These are phyloP conservation scores for Drosophila ezoana DNA, from an alignment of 2,888 invertebrate genomes.

Conservation along the genomic window DNA sequence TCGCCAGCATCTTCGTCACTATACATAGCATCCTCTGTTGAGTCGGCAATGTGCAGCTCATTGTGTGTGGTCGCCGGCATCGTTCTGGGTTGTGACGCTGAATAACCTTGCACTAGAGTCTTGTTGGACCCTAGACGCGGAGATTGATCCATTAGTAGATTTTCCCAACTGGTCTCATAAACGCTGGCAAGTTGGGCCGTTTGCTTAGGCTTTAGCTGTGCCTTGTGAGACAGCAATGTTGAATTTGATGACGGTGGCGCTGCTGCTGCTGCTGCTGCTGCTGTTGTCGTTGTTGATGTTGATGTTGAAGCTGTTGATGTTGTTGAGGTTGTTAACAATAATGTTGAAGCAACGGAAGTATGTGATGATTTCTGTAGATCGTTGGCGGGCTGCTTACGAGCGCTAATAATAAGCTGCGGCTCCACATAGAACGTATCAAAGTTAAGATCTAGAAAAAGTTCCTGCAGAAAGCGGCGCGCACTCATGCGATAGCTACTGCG, in stretches of 20 bases:
- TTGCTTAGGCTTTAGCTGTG: slow-evolving; percentile 83
- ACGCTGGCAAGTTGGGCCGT: slow-evolving; percentile 84
- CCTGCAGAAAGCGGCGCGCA: slow-evolving; percentile 95
- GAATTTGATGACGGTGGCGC: slow-evolving; percentile 8
- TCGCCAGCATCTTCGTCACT: slow-evolving; percentile 43
- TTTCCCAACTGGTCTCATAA: slow-evolving; percentile 85
- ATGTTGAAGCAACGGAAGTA: background rate
- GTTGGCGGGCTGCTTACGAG: slow-evolving; percentile 61
- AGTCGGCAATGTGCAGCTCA: slow-evolving; percentile 68
- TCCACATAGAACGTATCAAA: slow-evolving; percentile 88
- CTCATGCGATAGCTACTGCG: slow-evolving; percentile 92
- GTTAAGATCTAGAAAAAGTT: slow-evolving; percentile 94
- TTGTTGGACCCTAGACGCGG: slow-evolving; percentile 44
- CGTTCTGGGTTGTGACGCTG: background rate
- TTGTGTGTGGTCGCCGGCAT: slow-evolving; percentile 21
- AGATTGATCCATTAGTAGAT: slow-evolving; percentile 81
- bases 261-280: background rate
- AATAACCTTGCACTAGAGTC: slow-evolving; percentile 13
- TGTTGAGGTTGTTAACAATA: slow-evolving; percentile 1
- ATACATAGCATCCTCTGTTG: slow-evolving; percentile 52
- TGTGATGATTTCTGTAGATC: slow-evolving; percentile 15
- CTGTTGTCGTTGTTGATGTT: background rate
- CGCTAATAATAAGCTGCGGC: slow-evolving; percentile 85
- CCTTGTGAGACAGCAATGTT: slow-evolving; percentile 58
- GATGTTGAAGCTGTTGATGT: slow-evolving; percentile 1